A percentile compares a stretch with the other conserved stretches of the same genome.
phyloP scores from a whole-genome alignment of 2,113 vertebrate species.

The Microtus montanus region DNA sequence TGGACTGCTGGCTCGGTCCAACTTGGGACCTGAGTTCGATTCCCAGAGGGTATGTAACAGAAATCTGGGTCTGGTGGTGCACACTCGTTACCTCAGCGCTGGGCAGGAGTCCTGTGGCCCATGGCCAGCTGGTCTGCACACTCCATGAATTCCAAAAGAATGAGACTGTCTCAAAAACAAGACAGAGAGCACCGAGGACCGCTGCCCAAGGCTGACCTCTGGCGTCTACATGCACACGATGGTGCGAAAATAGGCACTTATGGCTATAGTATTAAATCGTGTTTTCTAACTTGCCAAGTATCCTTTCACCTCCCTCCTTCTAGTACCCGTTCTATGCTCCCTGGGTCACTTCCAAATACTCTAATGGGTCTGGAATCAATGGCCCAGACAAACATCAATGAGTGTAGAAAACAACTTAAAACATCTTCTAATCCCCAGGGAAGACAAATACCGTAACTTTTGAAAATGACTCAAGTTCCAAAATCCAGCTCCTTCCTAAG shows the following conservation, averaged over 20 bases:
- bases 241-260: neutral
- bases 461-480: conserved; percentile 29
- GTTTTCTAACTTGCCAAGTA: neutral
- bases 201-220: neutral
- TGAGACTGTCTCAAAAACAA: neutral
- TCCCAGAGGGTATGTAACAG: neutral
- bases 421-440: conserved; percentile 23
- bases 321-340: neutral
- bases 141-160: neutral
- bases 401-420: conserved; percentile 38
- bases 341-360: conserved; percentile 27
- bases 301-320: neutral
- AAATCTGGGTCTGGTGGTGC: neutral
- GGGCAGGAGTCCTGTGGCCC: neutral
- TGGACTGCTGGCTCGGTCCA: neutral
- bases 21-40: neutral
- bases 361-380: neutral
- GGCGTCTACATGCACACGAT: neutral
- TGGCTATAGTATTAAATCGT: neutral
- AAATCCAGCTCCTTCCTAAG: neutral
- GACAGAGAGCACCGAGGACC: neutral
- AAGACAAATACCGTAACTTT: conserved; percentile 7
- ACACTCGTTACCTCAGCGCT: neutral
- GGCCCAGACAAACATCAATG: neutral
- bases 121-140: neutral